These are phyloP conservation scores for Telmatochromis sp. DNA, from an alignment of 2,113 vertebrate species.

Conservation along the genomic window DNA sequence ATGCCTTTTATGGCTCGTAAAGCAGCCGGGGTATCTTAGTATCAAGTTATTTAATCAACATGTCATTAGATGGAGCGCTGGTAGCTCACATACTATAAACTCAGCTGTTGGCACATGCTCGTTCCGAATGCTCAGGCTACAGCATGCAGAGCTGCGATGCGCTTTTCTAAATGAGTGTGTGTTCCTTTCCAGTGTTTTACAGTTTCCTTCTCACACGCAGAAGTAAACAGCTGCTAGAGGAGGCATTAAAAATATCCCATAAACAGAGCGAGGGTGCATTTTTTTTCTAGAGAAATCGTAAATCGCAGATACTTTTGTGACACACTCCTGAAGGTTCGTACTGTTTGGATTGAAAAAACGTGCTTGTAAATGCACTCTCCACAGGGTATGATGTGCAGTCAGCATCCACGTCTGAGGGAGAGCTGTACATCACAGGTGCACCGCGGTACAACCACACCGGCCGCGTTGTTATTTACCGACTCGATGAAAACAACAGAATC, in stretches of 20 bases:
- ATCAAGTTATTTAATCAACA: slow-evolving; percentile 60
- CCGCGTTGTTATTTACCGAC: slow-evolving; percentile 83
- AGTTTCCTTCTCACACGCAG: neutral
- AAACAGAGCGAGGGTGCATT: neutral
- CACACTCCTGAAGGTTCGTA: neutral
- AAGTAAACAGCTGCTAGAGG: neutral
- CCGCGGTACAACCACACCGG: slow-evolving; percentile 94
- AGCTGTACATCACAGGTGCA: slow-evolving; percentile 86
- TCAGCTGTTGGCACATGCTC: slow-evolving; percentile 20
- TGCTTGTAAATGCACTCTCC: neutral
- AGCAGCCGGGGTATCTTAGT: slow-evolving; percentile 24
- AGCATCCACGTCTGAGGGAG: slow-evolving; percentile 70
- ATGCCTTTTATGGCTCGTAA: slow-evolving; percentile 49
- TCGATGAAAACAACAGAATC: slow-evolving; percentile 59
- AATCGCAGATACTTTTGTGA: neutral
- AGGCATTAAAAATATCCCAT: slow-evolving; percentile 12
- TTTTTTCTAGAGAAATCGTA: neutral
- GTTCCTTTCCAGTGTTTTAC: slow-evolving; percentile 18
- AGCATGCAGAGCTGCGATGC: neutral
- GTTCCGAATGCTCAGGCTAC: neutral
- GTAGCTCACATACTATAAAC: slow-evolving; percentile 24
- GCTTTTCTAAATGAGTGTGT: neutral
- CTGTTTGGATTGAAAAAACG: neutral
- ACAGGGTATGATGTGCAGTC: slow-evolving; percentile 90
- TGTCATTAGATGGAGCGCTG: slow-evolving; percentile 34